Conservation (phyloP, 2,113 vertebrate genomes). For the Oceanites oceanicus region DNA sequence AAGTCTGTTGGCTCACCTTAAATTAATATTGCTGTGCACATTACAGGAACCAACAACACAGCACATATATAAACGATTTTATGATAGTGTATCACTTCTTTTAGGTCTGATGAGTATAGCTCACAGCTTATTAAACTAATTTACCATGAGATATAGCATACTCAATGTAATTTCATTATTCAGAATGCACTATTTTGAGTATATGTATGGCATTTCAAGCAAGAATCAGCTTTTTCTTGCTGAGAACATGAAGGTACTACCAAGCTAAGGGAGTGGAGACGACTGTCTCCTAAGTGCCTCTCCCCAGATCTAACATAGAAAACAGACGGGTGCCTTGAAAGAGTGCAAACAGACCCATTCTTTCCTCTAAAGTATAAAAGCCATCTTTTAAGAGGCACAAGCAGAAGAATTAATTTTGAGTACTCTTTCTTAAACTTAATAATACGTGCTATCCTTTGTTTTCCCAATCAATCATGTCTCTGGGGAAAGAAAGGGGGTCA, state of each 20-base stretch:
- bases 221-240: background rate
- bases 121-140: background rate
- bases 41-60: background rate
- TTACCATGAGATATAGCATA: background rate
- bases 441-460: background rate
- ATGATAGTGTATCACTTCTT: background rate
- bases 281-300: background rate
- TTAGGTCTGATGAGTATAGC: background rate
- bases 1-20: background rate
- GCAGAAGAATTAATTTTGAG: background rate
- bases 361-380: background rate
- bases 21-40: background rate
- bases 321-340: background rate
- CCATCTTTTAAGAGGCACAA: background rate
- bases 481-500: background rate
- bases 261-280: background rate
- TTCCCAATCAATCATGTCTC: accelerated
- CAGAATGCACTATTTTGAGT: background rate
- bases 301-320: background rate
- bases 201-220: background rate
- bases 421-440: background rate
- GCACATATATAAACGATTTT: background rate
- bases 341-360: background rate
- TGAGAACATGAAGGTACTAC: background rate
- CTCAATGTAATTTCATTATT: background rate